Evolutionary conservation across 2,888 invertebrate species (phyloP).

Genomic region (Villa cingulata): DNA sequence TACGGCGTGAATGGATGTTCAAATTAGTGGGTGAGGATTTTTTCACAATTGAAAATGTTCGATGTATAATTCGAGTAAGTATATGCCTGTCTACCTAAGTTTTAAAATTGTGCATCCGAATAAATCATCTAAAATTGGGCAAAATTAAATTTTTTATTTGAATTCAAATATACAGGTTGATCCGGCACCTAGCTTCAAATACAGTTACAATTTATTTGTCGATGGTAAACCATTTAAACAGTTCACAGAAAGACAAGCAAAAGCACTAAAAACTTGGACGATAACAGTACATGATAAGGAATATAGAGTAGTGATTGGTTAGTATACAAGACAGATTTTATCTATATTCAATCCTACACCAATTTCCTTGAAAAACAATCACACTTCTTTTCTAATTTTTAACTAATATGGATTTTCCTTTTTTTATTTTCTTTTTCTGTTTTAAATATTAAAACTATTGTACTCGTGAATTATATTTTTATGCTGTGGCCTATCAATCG

Average conservation of each 20-base stretch:
- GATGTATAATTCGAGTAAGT: conserved; percentile 31
- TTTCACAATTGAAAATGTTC: conserved; percentile 49
- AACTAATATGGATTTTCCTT: too few species aligned
- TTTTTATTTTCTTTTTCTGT: too few species aligned
- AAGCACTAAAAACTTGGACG: conserved; percentile 64
- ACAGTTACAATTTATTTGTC: conserved; percentile 66
- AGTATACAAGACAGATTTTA: background rate
- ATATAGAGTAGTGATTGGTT: conserved; percentile 50
- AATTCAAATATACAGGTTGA: conserved; percentile 41
- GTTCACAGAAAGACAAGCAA: conserved; percentile 66
- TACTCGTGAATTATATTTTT: conserved; percentile 2
- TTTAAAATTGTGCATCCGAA: too few species aligned
- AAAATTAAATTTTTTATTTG: background rate
- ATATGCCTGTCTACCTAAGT: background rate
- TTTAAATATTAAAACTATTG: background rate
- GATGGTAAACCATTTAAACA: conserved; percentile 69
- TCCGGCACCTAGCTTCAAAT: conserved; percentile 58
- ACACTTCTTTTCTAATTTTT: too few species aligned
- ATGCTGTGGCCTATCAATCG: background rate
- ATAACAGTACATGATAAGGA: conserved; percentile 38
- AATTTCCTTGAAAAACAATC: too few species aligned
- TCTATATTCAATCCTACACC: too few species aligned
- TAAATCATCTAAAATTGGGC: too few species aligned
- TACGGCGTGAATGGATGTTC: conserved; percentile 81
- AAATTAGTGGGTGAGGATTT: conserved; percentile 74